Base-by-base conservation (phyloP, 2,888 invertebrate species). In the Ferdinandea cuprea region DNA sequence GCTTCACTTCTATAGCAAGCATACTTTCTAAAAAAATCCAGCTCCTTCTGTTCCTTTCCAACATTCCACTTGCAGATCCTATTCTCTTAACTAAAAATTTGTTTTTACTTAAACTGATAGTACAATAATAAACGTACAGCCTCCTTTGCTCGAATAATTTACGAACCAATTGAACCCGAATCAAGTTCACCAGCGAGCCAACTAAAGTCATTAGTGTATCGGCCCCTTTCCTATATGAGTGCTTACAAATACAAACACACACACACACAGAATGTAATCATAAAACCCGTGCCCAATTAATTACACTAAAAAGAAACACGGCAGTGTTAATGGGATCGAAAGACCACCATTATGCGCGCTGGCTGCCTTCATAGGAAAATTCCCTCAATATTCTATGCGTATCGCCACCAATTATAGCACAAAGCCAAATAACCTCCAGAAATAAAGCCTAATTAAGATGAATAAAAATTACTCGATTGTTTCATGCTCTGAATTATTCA, bases 391-490 rank as follows among this genome's bases (percentile, higher is more conserved):
- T 25, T 25, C 50, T 71, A 69, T 76, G 59, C 44, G 44, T 54
- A 72, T 72, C 65, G 81, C 46, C 59, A 46, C 11, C 74, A 76
- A 81, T 81, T 81, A 77, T 56, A 65, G 44, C 46, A 63, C 50
- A 35, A 46, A 74, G 17, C 56, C 32, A 48, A 68, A 61, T 15
- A 56, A 44, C 58, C 59, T 35, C 42, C 35, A 54, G 58, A 76
- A 76, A 81, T 71, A 54, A 59, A 66, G 48, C 81, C 77, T 77
- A 81, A 81, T 77, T 81, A 81, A 81, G 77, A 81, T 66, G 65
- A 81, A 81, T 81, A 81, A 81, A 77, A 81, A 77, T 81, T 71
- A 81, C 81, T 66, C 63, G 52, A 81, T 65, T 76, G 48, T 76
- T 69, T 50, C 68, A 77, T 66, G 81, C 52, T 19, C 37, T 77